These are phyloP conservation scores for Telenomus remus DNA, from an alignment of 1,140 invertebrate genomes.

Conservation along the genomic window DNA sequence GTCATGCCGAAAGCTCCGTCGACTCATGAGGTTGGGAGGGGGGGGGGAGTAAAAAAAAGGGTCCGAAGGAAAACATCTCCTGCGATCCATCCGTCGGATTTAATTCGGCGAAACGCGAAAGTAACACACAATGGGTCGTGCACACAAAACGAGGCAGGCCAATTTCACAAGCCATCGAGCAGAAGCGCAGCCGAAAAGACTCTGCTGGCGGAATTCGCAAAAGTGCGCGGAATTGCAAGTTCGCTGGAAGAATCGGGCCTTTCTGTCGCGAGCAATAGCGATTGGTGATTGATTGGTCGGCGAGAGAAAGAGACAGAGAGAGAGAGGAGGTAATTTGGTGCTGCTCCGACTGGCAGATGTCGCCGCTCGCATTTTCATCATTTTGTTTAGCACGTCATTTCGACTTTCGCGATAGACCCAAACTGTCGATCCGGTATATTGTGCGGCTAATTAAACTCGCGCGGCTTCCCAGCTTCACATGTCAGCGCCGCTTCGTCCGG, in stretches of 20 bases:
- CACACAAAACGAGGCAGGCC: constrained; percentile 30
- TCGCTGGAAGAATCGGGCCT: constrained; percentile 9
- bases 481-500: constrained; percentile 13
- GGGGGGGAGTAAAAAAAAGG: too few species aligned
- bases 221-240: constrained; percentile 36
- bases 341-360: constrained; percentile 13
- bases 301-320: too few species aligned
- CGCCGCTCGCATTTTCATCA: constrained; percentile 19
- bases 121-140: constrained; percentile 28
- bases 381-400: too few species aligned
- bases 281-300: constrained; percentile 26
- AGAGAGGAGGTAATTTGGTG: constrained; percentile 23
- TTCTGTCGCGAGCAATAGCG: constrained; percentile 1
- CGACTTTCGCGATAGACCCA: too few species aligned
- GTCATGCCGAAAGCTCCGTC: neutral
- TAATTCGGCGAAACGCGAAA: constrained; percentile 36
- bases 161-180: constrained; percentile 52
- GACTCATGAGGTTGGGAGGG: too few species aligned
- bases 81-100: constrained; percentile 24
- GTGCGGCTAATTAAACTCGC: constrained; percentile 38
- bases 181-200: constrained; percentile 36
- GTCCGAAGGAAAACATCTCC: constrained; percentile 6
- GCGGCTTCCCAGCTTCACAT: constrained; percentile 21
- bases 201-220: constrained; percentile 20
- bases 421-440: constrained; percentile 19